Conservation (phyloP, 2,797 vertebrate species). For the Calcarius lapponicus region DNA sequence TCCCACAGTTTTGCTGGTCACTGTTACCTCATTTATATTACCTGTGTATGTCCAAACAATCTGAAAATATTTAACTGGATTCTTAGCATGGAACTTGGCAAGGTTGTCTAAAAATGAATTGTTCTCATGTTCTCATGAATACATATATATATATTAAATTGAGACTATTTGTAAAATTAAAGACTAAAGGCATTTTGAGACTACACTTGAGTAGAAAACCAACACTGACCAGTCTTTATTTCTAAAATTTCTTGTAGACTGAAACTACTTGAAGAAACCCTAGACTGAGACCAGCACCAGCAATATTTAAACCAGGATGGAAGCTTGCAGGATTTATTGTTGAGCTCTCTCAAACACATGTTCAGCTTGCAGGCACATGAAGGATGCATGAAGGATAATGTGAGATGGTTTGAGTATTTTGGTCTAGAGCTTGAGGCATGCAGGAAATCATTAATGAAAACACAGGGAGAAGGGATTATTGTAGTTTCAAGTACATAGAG, state of each 20-base stretch:
- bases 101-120: neutral
- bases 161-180: neutral
- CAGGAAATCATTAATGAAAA: neutral
- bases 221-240: neutral
- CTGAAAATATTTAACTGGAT: neutral
- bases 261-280: neutral
- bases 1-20: neutral
- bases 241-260: neutral
- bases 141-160: neutral
- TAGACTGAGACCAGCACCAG: neutral
- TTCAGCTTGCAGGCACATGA: neutral
- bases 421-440: neutral
- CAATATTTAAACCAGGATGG: neutral
- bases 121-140: neutral
- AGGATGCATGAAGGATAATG: neutral
- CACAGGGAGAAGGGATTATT: neutral
- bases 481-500: fast-evolving
- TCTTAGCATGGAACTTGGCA: neutral
- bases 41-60: neutral
- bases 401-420: neutral
- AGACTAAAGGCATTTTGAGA: neutral
- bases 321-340: neutral
- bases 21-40: neutral
- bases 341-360: neutral
- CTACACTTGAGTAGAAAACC: neutral